Evolutionary conservation across 2,797 vertebrate species (phyloP).

Genomic region (Novumbra hubbsi): DNA sequence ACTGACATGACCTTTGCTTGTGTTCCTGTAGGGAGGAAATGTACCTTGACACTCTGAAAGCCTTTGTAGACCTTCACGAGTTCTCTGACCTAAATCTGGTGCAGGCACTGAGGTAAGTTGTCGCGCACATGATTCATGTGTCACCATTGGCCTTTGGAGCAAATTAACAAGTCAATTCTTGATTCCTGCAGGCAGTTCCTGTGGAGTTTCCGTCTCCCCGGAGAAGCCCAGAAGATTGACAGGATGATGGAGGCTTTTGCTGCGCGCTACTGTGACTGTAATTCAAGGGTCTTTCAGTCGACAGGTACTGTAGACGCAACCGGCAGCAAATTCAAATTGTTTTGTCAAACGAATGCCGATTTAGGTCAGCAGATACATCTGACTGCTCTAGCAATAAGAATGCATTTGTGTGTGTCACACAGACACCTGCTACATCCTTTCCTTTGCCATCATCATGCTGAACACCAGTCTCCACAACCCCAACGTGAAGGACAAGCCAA

Average conservation of each 20-base stretch:
- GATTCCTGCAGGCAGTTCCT: slow-evolving; percentile 83
- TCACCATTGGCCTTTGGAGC: not conserved
- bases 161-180: not conserved
- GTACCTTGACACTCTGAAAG: slow-evolving; percentile 84
- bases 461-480: slow-evolving; percentile 95
- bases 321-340: not conserved
- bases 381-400: not conserved
- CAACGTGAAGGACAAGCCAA: slow-evolving; percentile 87
- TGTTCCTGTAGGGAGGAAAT: slow-evolving; percentile 72
- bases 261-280: slow-evolving; percentile 87
- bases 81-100: slow-evolving; percentile 93
- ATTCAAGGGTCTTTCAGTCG: slow-evolving; percentile 86
- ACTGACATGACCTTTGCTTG: not conserved
- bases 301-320: slow-evolving; percentile 72
- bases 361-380: not conserved
- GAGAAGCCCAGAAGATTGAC: slow-evolving; percentile 96
- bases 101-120: slow-evolving; percentile 86
- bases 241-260: slow-evolving; percentile 97
- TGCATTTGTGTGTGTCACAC: slow-evolving; percentile 17
- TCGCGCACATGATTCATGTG: not conserved
- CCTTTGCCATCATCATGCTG: slow-evolving; percentile 93
- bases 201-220: slow-evolving; percentile 93
- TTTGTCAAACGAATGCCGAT: not conserved
- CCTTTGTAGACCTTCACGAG: slow-evolving; percentile 89
- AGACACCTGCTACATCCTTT: slow-evolving; percentile 95